Base-by-base conservation (phyloP, 2,113 vertebrate genomes). In the Callipepla californica region DNA sequence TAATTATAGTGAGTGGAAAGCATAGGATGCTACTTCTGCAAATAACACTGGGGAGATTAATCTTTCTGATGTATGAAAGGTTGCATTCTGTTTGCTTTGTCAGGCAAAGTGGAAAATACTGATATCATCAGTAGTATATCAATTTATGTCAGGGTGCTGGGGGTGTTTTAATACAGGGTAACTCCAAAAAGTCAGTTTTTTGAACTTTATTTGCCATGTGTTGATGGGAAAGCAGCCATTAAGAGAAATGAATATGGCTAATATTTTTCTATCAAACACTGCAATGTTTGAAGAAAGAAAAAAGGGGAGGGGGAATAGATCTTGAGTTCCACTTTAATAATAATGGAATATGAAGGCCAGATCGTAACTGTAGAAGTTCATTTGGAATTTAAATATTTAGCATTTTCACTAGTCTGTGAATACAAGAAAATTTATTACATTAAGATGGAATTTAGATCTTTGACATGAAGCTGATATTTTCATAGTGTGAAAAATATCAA, bases 391-490 rank as follows among this genome's bases (percentile, higher is more conserved):
- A 96, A 97, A 97, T 97, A 96, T 96, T 96, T 95, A 96, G 96
- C 94, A 96, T 97, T 97, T 98, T 93, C 96, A 95, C 75, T 92
- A 92, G 97, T 92, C 94, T 90, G 75, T 28, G 80, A 95, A 96
- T 95, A 96, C 79, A 94, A 80, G 78, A 93, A 96, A 89, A 96
- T 85, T 92, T 96, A 97, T 97, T 97, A 93, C 95, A 70, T 96
- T 96, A 96, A 93, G 92, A 95, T 94, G 85, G 90, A 92, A 96
- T 97, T 97, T 91, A 93, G 96, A 94, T 96, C 83, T 95, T 96
- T 97, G 97, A 97, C 97, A 96, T 86, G 96, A 91, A 96, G 95
- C 94, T 97, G 97, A 74, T 97, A 97, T 97, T 98, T 98, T 97
- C 96, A 84, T 80, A 95, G 96, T 82, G 85, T 95, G 95, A 98